These are phyloP conservation scores for Peromyscus melanophrys DNA, from an alignment of 2,797 vertebrate genomes.

Conservation along the genomic window DNA sequence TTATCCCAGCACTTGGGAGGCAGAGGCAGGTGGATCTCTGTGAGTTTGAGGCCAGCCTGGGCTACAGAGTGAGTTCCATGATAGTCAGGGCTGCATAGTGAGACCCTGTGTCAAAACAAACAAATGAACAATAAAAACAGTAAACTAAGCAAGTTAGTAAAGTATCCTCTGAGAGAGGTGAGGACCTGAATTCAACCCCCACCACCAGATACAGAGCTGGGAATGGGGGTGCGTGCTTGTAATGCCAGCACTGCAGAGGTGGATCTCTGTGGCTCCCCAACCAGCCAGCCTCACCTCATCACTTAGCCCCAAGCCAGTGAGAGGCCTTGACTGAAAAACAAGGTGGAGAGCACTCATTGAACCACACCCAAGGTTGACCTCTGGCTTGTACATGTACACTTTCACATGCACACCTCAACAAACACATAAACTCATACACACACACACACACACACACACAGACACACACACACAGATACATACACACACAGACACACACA, in stretches of 20 bases:
- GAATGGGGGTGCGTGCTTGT: not conserved
- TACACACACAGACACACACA: not conserved
- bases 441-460: not conserved
- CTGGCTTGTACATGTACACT: accelerated
- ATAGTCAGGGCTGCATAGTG: too few species aligned
- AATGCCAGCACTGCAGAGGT: not conserved
- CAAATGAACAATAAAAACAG: not conserved
- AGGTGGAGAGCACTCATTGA: too few species aligned
- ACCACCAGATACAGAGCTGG: not conserved
- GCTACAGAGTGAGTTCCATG: not conserved
- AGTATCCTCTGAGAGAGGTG: not conserved
- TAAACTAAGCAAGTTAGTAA: not conserved
- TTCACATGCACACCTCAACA: not conserved
- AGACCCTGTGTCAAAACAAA: not conserved
- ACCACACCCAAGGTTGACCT: not conserved
- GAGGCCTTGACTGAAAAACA: not conserved
- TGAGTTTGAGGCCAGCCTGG: not conserved
- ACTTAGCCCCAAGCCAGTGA: not conserved
- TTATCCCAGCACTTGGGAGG: not conserved
- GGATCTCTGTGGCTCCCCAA: accelerated
- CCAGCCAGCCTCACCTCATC: not conserved
- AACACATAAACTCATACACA: not conserved
- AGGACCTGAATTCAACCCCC: not conserved
- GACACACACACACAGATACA: not conserved
- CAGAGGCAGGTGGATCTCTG: not conserved